These are phyloP conservation scores for Meliscaeva auricollis DNA, from an alignment of 2,888 invertebrate genomes.

Conservation along the genomic window DNA sequence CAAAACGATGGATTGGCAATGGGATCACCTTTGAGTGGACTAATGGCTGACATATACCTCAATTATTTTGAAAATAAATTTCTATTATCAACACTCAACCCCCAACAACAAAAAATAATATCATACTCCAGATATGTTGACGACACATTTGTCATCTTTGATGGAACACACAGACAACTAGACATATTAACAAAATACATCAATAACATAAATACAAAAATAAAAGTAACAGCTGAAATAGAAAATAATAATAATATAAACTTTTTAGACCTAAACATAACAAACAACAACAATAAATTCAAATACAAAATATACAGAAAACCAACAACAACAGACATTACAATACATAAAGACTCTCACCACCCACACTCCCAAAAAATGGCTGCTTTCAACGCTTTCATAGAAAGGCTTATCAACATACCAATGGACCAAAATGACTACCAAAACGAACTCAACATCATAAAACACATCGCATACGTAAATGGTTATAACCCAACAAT, in stretches of 20 bases:
- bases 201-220: not conserved
- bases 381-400: not conserved
- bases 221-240: not conserved
- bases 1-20: no score
- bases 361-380: not conserved
- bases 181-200: not conserved
- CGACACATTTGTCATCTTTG: not conserved
- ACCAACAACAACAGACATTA: not conserved
- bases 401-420: not conserved
- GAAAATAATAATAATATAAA: not conserved
- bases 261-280: not conserved
- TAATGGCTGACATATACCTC: no score
- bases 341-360: not conserved
- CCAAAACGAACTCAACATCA: not conserved
- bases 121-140: not conserved
- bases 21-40: no score
- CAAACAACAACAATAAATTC: not conserved
- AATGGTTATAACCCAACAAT: not conserved
- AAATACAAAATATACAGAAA: not conserved
- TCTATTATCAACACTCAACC: not conserved
- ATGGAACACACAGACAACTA: not conserved
- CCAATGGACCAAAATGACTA: not conserved
- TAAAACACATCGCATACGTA: not conserved
- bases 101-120: not conserved
- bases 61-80: not conserved